Percentiles rank a stretch among this genome's conserved stretches.
Evolutionary conservation across 2,888 invertebrate genomes (phyloP).

Genomic region (Phalera bucephala): DNA sequence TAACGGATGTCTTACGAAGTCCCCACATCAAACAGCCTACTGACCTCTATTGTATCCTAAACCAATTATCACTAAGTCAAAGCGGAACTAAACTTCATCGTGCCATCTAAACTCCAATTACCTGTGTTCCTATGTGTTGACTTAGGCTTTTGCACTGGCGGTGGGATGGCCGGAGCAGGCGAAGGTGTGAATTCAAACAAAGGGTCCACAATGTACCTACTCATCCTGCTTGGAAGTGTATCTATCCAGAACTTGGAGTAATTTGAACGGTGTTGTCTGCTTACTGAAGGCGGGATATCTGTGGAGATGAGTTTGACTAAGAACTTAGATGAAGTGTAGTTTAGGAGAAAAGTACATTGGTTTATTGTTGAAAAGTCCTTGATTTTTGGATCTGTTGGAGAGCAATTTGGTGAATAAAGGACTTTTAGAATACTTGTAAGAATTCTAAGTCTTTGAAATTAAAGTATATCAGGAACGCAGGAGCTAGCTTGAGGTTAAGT

Average conservation of each 20-base stretch:
- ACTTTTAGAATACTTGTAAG: too few relatives aligned
- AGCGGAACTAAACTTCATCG: background rate
- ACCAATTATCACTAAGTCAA: background rate
- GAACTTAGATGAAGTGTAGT: background rate
- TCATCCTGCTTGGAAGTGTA: slow-evolving; percentile 88
- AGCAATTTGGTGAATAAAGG: too few relatives aligned
- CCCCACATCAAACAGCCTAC: too few relatives aligned
- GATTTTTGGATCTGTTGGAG: too few relatives aligned
- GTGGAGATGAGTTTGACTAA: slow-evolving; percentile 13
- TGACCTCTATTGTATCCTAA: too few relatives aligned
- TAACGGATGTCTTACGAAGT: too few relatives aligned
- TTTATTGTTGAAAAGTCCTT: too few relatives aligned
- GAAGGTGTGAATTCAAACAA: slow-evolving; percentile 59
- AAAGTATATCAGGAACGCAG: too few relatives aligned
- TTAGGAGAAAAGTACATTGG: too few relatives aligned
- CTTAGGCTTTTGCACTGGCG: slow-evolving; percentile 32
- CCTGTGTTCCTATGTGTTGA: slow-evolving; percentile 52
- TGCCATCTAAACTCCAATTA: slow-evolving; percentile 17
- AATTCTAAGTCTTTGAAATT: too few relatives aligned
- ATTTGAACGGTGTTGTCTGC: slow-evolving; percentile 89
- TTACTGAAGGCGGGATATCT: slow-evolving; percentile 90
- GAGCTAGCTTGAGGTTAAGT: too few relatives aligned
- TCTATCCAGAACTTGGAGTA: slow-evolving; percentile 94
- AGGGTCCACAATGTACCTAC: slow-evolving; percentile 74
- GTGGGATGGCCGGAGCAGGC: slow-evolving; percentile 30